These are phyloP conservation scores for Spisula subtruncata DNA, from an alignment of 2,888 invertebrate species.

Conservation along the genomic window DNA sequence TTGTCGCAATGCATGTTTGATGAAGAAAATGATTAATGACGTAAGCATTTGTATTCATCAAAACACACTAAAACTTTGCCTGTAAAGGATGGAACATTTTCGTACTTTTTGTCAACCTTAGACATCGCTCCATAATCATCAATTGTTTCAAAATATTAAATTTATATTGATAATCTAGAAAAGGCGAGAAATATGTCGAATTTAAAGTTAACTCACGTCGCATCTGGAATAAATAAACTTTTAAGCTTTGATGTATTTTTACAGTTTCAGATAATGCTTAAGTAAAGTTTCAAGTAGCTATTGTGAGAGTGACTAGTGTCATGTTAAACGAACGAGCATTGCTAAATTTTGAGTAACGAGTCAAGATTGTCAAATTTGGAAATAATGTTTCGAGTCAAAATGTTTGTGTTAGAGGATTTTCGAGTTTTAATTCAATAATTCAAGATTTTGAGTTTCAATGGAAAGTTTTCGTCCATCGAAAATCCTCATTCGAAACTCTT, in stretches of 20 bases:
- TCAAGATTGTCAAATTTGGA: too few relatives aligned
- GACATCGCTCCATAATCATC: background rate
- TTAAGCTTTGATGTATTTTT: background rate
- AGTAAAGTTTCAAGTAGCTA: background rate
- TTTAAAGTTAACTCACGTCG: background rate
- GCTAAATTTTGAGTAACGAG: too few relatives aligned
- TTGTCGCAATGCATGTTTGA: conserved; percentile 29
- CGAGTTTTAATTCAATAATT: too few relatives aligned
- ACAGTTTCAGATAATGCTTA: background rate
- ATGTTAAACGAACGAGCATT: too few relatives aligned
- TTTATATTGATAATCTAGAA: background rate
- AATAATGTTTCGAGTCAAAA: too few relatives aligned
- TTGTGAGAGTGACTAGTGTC: background rate
- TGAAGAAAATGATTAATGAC: conserved; percentile 23
- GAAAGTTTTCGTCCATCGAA: too few relatives aligned
- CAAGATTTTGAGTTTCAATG: too few relatives aligned
- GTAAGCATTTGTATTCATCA: conserved; percentile 18
- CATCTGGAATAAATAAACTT: background rate
- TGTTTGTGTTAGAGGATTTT: too few relatives aligned
- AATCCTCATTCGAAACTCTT: too few relatives aligned
- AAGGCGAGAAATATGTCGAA: background rate
- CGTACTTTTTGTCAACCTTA: background rate
- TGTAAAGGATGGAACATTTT: background rate
- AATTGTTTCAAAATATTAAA: background rate
- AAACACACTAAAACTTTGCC: background rate